Evolutionary conservation across 2,113 vertebrate genomes (phyloP), one percentile per base, ranked within the genome.

Genomic region (Gasterosteus nipponicus): DNA sequence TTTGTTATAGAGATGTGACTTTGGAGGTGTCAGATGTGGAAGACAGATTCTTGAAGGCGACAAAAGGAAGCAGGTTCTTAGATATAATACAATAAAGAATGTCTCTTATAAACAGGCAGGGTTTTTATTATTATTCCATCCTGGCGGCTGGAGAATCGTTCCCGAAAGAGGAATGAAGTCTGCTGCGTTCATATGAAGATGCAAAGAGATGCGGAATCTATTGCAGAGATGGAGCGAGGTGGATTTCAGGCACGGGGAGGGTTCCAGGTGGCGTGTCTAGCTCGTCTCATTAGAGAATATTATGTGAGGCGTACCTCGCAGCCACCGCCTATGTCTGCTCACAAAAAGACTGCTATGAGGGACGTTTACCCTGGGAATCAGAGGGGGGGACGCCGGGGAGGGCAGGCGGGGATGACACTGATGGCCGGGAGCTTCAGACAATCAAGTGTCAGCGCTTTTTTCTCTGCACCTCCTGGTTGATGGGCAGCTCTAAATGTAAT

Each of bases 231-330:
- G 26, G 78, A 83, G 73, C 29, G 41, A 80, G 65, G 82, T 75
- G 73, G 38, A 65, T 85, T 78, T 63, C 59, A 74, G 71, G 75
- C 69, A 51, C 80, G 85, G 81, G 83, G 82, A 22, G 66, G 68
- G 77, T 83, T 91, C 82, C 85, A 93, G 87, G 89, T 90, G 80
- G 77, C 38, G 49, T 68, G 86, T 80, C 79, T 73, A 67, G 74
- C 77, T 85, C 67, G 68, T 80, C 88, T 92, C 90, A 92, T 92
- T 90, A 92, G 69, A 90, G 82, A 86, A 89, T 86, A 89, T 90
- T 89, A 90, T 80, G 84, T 82, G 35, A 38, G 82, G 77, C 81
- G 82, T 88, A 74, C 85, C 82, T 89, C 75, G 78, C 73, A 70
- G 80, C 82, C 77, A 75, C 77, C 31, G 29, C 62, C 33, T 3